Evolutionary conservation across 1,140 invertebrate species (phyloP), one percentile per base, ranked within the genome.

Genomic region (Palaemon carinicauda): DNA sequence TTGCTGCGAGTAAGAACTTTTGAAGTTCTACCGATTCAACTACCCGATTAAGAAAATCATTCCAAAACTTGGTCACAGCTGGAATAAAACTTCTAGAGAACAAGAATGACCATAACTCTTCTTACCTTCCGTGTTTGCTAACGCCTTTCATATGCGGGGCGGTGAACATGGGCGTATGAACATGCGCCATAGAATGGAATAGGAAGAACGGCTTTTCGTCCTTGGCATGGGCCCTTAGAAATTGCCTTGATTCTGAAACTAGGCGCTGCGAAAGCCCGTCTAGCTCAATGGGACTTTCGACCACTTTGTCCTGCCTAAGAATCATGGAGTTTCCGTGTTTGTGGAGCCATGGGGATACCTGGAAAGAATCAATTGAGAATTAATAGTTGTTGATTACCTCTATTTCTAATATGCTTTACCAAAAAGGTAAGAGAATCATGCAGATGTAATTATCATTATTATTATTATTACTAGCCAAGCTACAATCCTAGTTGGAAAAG

Each of bases 291-390:
- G 90, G 91, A 54, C 90, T 90, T 52, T 91, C 90, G 21, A 91
- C 65, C 3, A 91, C 81, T 33, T 90, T 29, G 19, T 69, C 51
- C 60, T 90, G 87, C 50, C 90, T 77, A 90, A 92, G 91, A 15
- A 92, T 41, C 27, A 92, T 74, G 5, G 90, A 90, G 87, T 92
- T 92, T 0, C 92, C 65, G 77, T 86, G 79, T 85, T 54, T 85
- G 21, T 21, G 65, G 79, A 87, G 90, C 89, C 82, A 90, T 15
- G 69, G 29, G 0, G 88, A 88, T n/a, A 85, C 82, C 88, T 88
- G 77, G 24, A 41, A 21, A 52, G n/a, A 0, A 27, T 1, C 3
- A 41, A 78, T 0, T 10, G 15, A 27, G 29, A 54, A 15, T 29
- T 19, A 29, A 53, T 53, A n/a, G n/a, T 41, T 41, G 7, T 15